phyloP scores from a whole-genome alignment of 2,113 vertebrate species.

The Jacana jacana region DNA sequence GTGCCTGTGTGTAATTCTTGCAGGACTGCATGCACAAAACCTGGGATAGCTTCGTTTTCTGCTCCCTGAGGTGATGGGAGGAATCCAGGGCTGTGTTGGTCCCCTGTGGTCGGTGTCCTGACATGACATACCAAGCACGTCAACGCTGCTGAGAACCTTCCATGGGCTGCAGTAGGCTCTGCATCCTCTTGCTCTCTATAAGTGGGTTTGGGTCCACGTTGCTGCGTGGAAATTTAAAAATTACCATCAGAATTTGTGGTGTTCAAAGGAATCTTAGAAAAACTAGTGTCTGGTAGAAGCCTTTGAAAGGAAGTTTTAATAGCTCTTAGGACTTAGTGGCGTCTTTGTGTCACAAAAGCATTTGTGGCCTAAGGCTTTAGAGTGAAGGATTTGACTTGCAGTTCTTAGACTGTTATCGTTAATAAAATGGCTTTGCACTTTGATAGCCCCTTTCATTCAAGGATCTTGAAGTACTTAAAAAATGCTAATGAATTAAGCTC shows the following conservation, averaged over 20 bases:
- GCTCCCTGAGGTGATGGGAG: background rate
- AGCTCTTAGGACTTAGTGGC: background rate
- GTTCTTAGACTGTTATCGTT: background rate
- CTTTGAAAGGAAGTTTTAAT: background rate
- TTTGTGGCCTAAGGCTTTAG: background rate
- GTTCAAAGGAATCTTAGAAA: background rate
- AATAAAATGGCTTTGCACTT: constrained; percentile 21
- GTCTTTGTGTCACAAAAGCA: background rate
- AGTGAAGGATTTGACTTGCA: background rate
- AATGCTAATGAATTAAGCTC: constrained; percentile 34
- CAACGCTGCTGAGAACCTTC: background rate
- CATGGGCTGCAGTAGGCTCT: accelerated
- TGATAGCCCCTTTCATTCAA: constrained; percentile 13
- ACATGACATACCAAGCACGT: background rate
- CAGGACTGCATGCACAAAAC: background rate
- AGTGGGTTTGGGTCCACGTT: background rate
- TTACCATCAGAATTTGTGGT: background rate
- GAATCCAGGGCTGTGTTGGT: background rate
- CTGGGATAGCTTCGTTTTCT: accelerated
- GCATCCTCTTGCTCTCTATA: background rate
- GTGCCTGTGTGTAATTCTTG: background rate
- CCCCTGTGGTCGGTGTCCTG: background rate
- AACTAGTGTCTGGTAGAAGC: background rate
- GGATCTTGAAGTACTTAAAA: constrained; percentile 28
- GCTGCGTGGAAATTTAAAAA: background rate